Evolutionary conservation across 2,888 invertebrate genomes (phyloP).

Genomic region (Chaitophorus viminalis): DNA sequence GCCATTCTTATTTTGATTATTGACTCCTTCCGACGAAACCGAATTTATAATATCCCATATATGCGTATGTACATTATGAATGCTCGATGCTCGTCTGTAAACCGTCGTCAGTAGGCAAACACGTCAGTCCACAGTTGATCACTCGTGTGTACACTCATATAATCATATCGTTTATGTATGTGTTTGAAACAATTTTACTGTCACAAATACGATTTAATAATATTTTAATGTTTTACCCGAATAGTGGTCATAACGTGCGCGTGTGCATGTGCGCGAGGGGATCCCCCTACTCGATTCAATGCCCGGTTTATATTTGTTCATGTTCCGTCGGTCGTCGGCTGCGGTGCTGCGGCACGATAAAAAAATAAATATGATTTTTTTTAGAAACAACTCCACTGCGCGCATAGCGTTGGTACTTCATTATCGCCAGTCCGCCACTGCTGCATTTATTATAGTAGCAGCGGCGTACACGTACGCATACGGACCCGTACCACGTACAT

Average conservation of each 20-base stretch:
- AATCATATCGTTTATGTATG: background rate
- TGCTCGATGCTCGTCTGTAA: background rate
- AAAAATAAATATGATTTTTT: conserved; percentile 35
- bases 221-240: background rate
- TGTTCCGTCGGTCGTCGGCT: background rate
- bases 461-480: too few species aligned
- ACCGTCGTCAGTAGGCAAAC: background rate
- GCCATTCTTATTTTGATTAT: background rate
- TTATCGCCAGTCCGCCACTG: background rate
- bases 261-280: too few species aligned
- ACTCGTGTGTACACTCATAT: background rate
- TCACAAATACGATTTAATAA: conserved; percentile 19
- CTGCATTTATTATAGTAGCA: background rate
- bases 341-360: conserved; percentile 8
- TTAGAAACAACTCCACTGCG: conserved; percentile 7
- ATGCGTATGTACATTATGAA: too few species aligned
- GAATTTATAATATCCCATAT: background rate
- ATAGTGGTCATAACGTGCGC: background rate
- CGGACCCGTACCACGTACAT: background rate
- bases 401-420: background rate
- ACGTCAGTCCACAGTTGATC: background rate
- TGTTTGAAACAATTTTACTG: background rate
- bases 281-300: background rate
- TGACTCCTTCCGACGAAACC: background rate
- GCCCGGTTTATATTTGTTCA: conserved; percentile 48